Base-by-base conservation (phyloP, 1,140 invertebrate species). In the Ladona fulva region DNA sequence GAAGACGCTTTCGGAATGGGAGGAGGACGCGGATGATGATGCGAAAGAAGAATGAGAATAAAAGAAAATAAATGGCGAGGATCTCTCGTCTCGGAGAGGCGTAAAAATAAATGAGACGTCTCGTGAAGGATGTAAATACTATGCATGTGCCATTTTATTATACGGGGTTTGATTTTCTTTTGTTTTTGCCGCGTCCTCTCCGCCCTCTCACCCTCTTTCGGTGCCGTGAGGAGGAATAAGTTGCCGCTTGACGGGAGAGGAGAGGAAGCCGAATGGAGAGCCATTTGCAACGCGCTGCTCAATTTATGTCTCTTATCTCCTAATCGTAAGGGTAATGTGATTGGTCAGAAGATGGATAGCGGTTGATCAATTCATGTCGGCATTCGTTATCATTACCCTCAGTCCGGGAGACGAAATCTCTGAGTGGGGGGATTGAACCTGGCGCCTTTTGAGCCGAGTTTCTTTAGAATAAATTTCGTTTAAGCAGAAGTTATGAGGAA, bases 271-370 rank as follows among this genome's bases (percentile, higher is more conserved):
- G 29, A 37, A 8, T 37, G 29, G 29, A 37, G 1, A 37, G 1
- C 29, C 29, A 37, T 37, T 37, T 37, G 29, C 29, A 8, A 8
- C 29, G 14, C n/a, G 52, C 52, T 66, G 52, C n/a, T 66, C 52
- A 66, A 66, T 66, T 66, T 66, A 66, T 66, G 52, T 66, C 52
- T 22, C 52, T 66, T 66, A 66, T 66, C 52, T 66, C n/a, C n/a
- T 66, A 66, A 66, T 66, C 52, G 12, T 3, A 12, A 66, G 14
- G 52, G 52, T 66, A 66, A 66, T 66, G 12, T 66, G 52, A 16
- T 66, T 22, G 52, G 16, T 66, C 1, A 5, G 52, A 12, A 66
- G 52, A 66, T 66, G 3, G 52, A 66, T 66, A 16, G n/a, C 52
- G 52, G 16, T 3, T 66, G 52, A 66, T 66, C n/a, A 66, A 66